Percentiles rank a stretch among this genome's conserved stretches.
Conservation (phyloP, 2,797 vertebrate genomes). For the Oreochromis mossambicus region DNA sequence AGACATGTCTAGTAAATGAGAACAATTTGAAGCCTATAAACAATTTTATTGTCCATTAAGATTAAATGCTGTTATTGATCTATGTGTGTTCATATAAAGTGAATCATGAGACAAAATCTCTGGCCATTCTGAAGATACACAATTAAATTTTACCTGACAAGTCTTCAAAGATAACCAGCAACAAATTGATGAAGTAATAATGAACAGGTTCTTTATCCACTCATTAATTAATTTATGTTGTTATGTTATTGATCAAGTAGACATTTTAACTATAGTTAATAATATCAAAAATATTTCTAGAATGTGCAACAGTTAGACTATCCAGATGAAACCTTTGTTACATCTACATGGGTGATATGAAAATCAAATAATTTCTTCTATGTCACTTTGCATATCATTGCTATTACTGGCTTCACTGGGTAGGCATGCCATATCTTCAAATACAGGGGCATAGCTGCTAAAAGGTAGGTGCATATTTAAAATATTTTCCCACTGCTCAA, state of each 20-base stretch:
- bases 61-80: not conserved
- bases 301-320: not conserved
- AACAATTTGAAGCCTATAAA: not conserved
- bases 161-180: not conserved
- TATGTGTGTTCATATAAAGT: not conserved
- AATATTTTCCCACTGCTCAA: conserved; percentile 54
- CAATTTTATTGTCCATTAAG: not conserved
- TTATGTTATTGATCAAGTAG: not conserved
- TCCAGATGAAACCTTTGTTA: not conserved
- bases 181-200: not conserved
- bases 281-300: not conserved
- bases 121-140: not conserved
- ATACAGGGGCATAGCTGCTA: conserved; percentile 65
- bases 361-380: conserved; percentile 73
- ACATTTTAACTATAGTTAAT: not conserved
- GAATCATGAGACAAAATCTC: not conserved
- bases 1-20: not conserved
- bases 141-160: not conserved
- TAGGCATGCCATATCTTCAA: conserved; percentile 72
- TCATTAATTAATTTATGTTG: not conserved
- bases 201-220: not conserved
- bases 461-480: conserved; percentile 62
- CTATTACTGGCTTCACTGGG: conserved; percentile 17
- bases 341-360: not conserved
- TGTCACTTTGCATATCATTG: conserved; percentile 61